phyloP scores from a whole-genome alignment of 2,888 invertebrate genomes.

The Schizotus pectinicornis region DNA sequence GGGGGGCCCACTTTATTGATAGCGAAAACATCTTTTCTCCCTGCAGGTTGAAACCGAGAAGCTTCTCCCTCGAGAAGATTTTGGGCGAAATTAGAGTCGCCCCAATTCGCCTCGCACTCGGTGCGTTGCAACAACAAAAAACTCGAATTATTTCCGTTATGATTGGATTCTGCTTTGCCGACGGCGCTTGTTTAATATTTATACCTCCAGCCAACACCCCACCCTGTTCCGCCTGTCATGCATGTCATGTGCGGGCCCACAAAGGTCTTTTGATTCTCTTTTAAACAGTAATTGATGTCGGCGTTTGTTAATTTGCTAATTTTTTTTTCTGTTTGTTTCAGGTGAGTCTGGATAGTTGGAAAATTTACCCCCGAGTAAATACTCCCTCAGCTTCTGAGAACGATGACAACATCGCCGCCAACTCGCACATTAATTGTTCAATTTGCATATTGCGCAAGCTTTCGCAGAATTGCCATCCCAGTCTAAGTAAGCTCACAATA shows the following conservation, averaged over 20 bases:
- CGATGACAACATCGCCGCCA: constrained; percentile 10
- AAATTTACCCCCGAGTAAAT: neutral
- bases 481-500: constrained; percentile 14
- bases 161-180: constrained; percentile 23
- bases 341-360: neutral
- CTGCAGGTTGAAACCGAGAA: neutral
- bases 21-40: neutral
- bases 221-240: constrained; percentile 4
- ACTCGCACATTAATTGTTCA: constrained; percentile 42
- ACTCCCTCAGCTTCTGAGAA: constrained; percentile 1
- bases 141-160: constrained; percentile 1
- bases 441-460: constrained; percentile 37
- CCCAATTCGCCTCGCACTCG: too few relatives aligned
- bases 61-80: too few relatives aligned
- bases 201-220: constrained; percentile 34
- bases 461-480: constrained; percentile 7
- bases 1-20: constrained; percentile 5
- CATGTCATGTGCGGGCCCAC: neutral
- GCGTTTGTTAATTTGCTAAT: neutral
- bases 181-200: constrained; percentile 45
- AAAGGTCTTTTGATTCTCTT: neutral
- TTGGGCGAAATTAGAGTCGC: constrained; percentile 4
- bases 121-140: neutral
- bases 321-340: neutral
- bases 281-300: neutral